Evolutionary conservation across 92 coral and sea anemone species (phyloP), one percentile per base, ranked within the genome.

Genomic region (Palythoa grandis): DNA sequence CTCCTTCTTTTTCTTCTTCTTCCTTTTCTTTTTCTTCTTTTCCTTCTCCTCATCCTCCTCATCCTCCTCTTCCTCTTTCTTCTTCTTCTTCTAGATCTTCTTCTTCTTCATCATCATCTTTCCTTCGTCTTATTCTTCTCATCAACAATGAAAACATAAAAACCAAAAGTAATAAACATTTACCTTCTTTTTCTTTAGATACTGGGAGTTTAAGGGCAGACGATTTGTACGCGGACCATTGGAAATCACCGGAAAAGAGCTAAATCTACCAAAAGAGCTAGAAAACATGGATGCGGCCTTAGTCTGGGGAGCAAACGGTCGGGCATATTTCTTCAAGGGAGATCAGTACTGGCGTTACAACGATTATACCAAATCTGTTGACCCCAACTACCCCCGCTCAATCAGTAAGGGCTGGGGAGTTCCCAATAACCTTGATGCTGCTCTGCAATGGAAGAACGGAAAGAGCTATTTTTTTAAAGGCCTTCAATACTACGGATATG

Each of bases 321-420:
- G 88, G 61, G 86, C 92, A 0, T 93, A 93, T 68, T 91, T 93
- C 89, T 91, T 93, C 90, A 93, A 93, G 47, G 96, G 94, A 3
- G 73, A 80, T 29, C 79, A 84, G 17, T 93, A 93, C 61, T 93
- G 96, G 96, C 94, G 96, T n/a, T 93, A 87, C 37, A 89, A 93
- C 82, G 96, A 91, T 68, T 20, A 20, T 35, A 71, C 60, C 79
- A 82, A 83, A 25, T 66, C 72, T 0, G 65, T 90, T 10, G 93
- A 87, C 52, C 76, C 85, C 38, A 90, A 90, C 16, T 90, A 90
- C 25, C 93, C 93, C 1, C 86, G 90, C 25, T 76, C 73, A 23
- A 90, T 87, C 63, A 56, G 78, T 7, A 67, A 29, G 15, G 93
- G 93, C 0, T 90, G 93, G 93, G 75, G 85, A 3, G 78, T 90